Conservation (phyloP, 2,797 vertebrate genomes). For the Eupleurogrammus muticus region DNA sequence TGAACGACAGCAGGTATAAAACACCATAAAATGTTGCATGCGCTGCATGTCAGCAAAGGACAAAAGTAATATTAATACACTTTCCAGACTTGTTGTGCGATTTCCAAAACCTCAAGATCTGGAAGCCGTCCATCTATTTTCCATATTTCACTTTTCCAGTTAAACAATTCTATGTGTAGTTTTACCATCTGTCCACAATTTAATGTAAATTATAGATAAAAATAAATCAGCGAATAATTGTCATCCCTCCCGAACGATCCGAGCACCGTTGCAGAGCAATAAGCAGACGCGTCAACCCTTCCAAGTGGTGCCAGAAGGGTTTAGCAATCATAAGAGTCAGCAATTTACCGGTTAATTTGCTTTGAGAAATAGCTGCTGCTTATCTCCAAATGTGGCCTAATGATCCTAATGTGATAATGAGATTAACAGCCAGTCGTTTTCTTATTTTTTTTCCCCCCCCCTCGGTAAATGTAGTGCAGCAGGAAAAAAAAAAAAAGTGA, state of each 20-base stretch:
- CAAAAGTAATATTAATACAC: slow-evolving; percentile 30
- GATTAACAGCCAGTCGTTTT: slow-evolving; percentile 53
- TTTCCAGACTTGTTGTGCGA: slow-evolving; percentile 40
- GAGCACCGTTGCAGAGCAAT: neutral
- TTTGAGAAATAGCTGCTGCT: slow-evolving; percentile 41
- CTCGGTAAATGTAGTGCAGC: slow-evolving; percentile 4
- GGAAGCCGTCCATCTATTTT: slow-evolving; percentile 29
- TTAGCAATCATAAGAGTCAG: neutral
- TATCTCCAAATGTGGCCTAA: slow-evolving; percentile 42
- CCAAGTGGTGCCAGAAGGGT: neutral
- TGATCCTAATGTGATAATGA: slow-evolving; percentile 64
- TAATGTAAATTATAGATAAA: neutral
- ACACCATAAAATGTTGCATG: slow-evolving; percentile 29
- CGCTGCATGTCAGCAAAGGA: slow-evolving; percentile 11
- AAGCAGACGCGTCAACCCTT: neutral
- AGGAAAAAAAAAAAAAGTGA: slow-evolving; percentile 25
- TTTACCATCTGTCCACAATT: slow-evolving; percentile 13
- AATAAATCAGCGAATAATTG: neutral
- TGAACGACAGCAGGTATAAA: slow-evolving; percentile 35
- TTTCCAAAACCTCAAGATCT: slow-evolving; percentile 47
- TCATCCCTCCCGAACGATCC: neutral
- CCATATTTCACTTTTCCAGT: slow-evolving; percentile 36
- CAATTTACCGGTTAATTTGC: slow-evolving; percentile 35
- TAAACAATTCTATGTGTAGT: slow-evolving; percentile 8
- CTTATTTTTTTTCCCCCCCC: slow-evolving; percentile 31